Evolutionary conservation across 2,888 invertebrate species (phyloP), one percentile per base, ranked within the genome.

Genomic region (Camponotus fellah): DNA sequence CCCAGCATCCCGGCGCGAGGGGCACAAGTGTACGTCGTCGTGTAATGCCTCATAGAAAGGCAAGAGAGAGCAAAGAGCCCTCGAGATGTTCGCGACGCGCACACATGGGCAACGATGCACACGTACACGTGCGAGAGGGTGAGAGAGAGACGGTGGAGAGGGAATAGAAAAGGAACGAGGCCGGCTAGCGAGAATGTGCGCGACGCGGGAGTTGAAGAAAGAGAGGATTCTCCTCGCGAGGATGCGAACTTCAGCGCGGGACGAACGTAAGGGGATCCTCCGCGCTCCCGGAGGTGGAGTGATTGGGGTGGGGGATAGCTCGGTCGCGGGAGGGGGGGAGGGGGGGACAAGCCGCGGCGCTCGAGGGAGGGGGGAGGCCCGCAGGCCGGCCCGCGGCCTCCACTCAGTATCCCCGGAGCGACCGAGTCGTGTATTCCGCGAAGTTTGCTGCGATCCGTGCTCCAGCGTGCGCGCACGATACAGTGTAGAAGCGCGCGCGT

Each of bases 351-450:
- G 58, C 40, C 77, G 68, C 65, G 84, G 85, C 80, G 72, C 49
- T 17, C 49, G 49, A 49, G 83, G 85, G 37, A 40, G 92, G 93
- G 93, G 93, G 94, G 93, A 93, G 93, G 94, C 93, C 93, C 95
- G 94, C 93, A 94, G 94, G 94, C 93, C 94, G 94, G 94, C 94
- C 94, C 92, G 94, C 95, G 95, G 95, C 95, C 92, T 90, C 93
- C 91, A 92, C 92, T 95, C 95, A 94, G 94, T 94, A 93, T 95
- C 94, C 95, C 95, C 94, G 95, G 94, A 94, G 95, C 94, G 94
- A 95, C 95, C 95, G 95, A 94, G 94, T 93, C 93, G 94, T 93
- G 93, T 93, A 95, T 94, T 95, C 95, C 94, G 95, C 88, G 92
- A 91, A 92, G 87, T 90, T 60, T 88, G 85, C 86, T 87, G 87